Base-by-base conservation (phyloP, 1,140 invertebrate genomes). In the Drosophila lacteicornis region DNA sequence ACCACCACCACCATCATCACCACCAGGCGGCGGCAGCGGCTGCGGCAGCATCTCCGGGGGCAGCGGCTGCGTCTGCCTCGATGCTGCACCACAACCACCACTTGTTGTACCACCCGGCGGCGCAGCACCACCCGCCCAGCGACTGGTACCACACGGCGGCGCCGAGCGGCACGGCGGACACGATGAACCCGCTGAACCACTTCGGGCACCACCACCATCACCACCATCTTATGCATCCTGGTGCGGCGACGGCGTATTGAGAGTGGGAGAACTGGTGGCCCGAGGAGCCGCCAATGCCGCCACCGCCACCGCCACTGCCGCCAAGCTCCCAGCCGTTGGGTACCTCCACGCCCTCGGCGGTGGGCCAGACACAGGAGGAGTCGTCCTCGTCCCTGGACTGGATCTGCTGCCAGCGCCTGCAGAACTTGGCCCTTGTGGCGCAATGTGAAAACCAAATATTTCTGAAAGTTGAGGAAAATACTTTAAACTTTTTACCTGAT, bases 111-210 rank as follows among this genome's bases (percentile, higher is more conserved):
- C 91, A 93, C 80, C 92, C 91, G 68, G 87, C 92, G 38, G 81
- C 91, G 27, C 92, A 93, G 57, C 92, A 93, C 80, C 91, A 92
- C 75, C 87, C 91, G 55, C 88, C 83, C 19, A 91, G 79, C 58
- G 91, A 91, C 42, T 92, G 92, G 91, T 85, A 92, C 82, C 80
- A 93, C 79, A 82, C 79, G 91, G 92, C 76, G 93, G 94, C 57
- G 92, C 94, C 80, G 82, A 95, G 74, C 11, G 80, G 74, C 94
- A 94, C 85, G 94, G 96, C 87, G 38, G 96, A 95, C 94, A 96
- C 91, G 93, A 93, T 96, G 70, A 94, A 94, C 74, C 91, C 93
- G 82, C 79, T 94, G 80, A 93, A 94, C 77, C 94, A 94, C 67
- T 93, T 94, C 61, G 92, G 93, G 2, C 95, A 95, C 84, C 92